Conservation (phyloP, 2,797 vertebrate genomes). For the Pangasius larnaudii region DNA sequence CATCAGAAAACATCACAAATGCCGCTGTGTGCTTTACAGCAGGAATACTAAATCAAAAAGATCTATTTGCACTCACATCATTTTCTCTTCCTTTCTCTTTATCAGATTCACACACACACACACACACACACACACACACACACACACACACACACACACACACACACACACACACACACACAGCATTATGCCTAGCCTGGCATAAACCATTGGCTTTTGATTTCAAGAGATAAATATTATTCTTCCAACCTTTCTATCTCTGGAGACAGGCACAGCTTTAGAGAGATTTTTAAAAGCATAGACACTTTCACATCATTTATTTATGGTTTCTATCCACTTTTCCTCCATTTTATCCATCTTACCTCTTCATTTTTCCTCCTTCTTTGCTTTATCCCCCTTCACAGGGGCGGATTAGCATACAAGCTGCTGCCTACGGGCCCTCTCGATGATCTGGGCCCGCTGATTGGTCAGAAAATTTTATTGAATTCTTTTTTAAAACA, state of each 20-base stretch:
- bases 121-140: background rate
- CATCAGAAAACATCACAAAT: constrained; percentile 11
- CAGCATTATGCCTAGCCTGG: background rate
- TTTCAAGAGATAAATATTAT: constrained; percentile 34
- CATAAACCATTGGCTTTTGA: background rate
- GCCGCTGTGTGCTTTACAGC: constrained; percentile 14
- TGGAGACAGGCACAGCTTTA: constrained; percentile 2
- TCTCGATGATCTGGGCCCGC: background rate
- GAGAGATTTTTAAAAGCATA: constrained; percentile 18
- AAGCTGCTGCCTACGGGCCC: background rate
- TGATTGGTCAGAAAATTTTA: background rate
- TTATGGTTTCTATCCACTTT: constrained; percentile 27
- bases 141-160: background rate
- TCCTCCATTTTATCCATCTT: constrained; percentile 1
- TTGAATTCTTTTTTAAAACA: background rate
- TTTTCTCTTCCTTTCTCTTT: constrained; percentile 10
- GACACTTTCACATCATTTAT: constrained; percentile 36
- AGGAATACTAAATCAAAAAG: constrained; percentile 19
- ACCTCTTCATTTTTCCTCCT: background rate
- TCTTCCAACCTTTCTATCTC: constrained; percentile 22
- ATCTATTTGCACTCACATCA: constrained; percentile 29
- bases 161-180: background rate
- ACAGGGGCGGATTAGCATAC: background rate
- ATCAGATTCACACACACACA: background rate
- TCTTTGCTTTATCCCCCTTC: background rate